Conservation (phyloP, 1,140 invertebrate species). For the Cherax destructor region DNA sequence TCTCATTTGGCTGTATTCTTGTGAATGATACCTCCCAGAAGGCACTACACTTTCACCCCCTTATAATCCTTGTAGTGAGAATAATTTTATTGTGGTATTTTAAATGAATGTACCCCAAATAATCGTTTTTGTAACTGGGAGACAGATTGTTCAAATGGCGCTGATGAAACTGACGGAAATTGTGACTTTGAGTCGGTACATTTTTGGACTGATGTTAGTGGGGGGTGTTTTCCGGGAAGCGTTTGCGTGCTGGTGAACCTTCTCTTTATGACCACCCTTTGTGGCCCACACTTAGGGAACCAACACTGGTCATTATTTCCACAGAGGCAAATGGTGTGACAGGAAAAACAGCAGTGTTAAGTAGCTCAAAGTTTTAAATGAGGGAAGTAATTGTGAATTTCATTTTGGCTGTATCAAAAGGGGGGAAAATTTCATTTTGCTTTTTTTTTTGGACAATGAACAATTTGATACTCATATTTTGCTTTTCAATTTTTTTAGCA, state of each 20-base stretch:
- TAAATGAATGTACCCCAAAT: conserved; percentile 26
- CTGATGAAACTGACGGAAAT: conserved; percentile 43
- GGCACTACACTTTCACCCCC: conserved; percentile 39
- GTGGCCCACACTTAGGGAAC: conserved; percentile 29
- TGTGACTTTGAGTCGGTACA: conserved; percentile 41
- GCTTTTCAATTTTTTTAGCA: not conserved
- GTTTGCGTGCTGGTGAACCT: conserved; percentile 19
- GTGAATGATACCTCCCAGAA: conserved; percentile 37
- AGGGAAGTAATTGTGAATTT: conserved; percentile 47
- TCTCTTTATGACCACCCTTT: conserved; percentile 19
- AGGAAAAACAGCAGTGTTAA: conserved; percentile 50
- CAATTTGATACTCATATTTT: not conserved
- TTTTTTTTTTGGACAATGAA: not conserved
- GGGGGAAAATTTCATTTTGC: not conserved
- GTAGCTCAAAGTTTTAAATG: conserved; percentile 29
- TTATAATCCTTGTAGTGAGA: conserved; percentile 32
- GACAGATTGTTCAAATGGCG: conserved; percentile 38
- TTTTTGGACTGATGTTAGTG: conserved; percentile 51
- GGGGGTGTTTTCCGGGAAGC: conserved; percentile 36
- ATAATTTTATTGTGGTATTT: conserved; percentile 50
- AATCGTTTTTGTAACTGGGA: conserved; percentile 34
- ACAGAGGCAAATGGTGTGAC: conserved; percentile 32
- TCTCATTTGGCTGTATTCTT: conserved; percentile 5
- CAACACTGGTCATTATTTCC: conserved; percentile 34
- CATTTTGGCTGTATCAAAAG: conserved; percentile 55